Conservation (phyloP, 2,888 invertebrate genomes). For the Allygus modestus region DNA sequence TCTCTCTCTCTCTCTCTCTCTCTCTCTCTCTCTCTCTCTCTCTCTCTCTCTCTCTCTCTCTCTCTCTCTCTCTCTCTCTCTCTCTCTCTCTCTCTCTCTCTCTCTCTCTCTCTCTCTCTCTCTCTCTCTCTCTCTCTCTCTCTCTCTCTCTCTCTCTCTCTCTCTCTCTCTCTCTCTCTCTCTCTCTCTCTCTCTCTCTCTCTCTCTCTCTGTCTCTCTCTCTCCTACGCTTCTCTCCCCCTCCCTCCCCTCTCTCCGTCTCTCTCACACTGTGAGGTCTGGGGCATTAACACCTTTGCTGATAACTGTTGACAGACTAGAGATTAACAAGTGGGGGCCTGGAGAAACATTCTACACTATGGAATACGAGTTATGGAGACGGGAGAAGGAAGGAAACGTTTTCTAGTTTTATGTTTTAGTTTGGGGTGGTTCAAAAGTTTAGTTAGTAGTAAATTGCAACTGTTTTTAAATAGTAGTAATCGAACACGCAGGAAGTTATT, state of each 20-base stretch:
- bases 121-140: conserved; percentile 41
- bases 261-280: conserved; percentile 19
- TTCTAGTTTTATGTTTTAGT: background rate
- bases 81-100: conserved; percentile 8
- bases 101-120: background rate
- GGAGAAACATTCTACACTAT: background rate
- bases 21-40: background rate
- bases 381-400: background rate
- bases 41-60: background rate
- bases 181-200: conserved; percentile 2
- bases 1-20: conserved; percentile 7
- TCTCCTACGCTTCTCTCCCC: conserved; percentile 36
- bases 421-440: too few species aligned
- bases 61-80: conserved; percentile 39
- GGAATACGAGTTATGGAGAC: background rate
- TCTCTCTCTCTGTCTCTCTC: background rate
- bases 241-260: background rate
- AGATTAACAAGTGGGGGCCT: conserved; percentile 23
- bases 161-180: conserved; percentile 28
- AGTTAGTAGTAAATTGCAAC: too few species aligned
- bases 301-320: conserved; percentile 24
- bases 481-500: too few species aligned
- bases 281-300: conserved; percentile 23
- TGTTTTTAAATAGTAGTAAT: too few species aligned
- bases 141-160: conserved; percentile 3